These are phyloP conservation scores for Dryas iulia DNA, from an alignment of 1,140 invertebrate genomes.

Conservation along the genomic window DNA sequence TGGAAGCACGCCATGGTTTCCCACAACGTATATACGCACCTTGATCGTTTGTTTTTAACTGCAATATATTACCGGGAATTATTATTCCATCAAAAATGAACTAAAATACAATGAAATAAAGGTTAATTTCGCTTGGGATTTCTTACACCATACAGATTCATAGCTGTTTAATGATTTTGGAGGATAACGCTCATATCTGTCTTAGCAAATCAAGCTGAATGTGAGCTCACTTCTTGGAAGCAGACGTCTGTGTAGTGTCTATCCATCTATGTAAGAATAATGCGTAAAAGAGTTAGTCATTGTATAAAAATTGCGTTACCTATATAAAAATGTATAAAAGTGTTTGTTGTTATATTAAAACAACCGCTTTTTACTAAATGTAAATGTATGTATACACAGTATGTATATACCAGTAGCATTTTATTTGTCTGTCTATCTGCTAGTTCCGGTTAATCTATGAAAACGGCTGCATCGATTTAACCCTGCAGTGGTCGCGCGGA, in stretches of 20 bases:
- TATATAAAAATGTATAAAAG: too few relatives aligned
- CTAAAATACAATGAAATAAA: constrained; percentile 6
- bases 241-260: constrained; percentile 42
- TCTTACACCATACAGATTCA: constrained; percentile 3
- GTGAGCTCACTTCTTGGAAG: constrained; percentile 35
- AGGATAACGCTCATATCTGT: constrained; percentile 40
- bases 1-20: constrained; percentile 41
- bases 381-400: too few relatives aligned
- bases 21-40: constrained; percentile 13
- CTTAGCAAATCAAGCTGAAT: constrained; percentile 42
- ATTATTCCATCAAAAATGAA: constrained; percentile 8
- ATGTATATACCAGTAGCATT: too few relatives aligned
- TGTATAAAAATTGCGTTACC: constrained; percentile 15
- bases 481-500: too few relatives aligned
- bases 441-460: too few relatives aligned
- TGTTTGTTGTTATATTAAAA: too few relatives aligned
- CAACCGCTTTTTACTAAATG: too few relatives aligned
- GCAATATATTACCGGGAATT: constrained; percentile 21
- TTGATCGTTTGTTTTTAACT: constrained; percentile 28
- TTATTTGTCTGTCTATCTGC: too few relatives aligned
- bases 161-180: constrained; percentile 35
- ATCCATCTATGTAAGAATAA: constrained; percentile 27
- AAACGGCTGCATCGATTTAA: too few relatives aligned
- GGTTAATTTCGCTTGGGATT: constrained; percentile 14
- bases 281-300: constrained; percentile 24